phyloP scores from a whole-genome alignment of 2,113 vertebrate genomes.

The Chascanopsetta lugubris region DNA sequence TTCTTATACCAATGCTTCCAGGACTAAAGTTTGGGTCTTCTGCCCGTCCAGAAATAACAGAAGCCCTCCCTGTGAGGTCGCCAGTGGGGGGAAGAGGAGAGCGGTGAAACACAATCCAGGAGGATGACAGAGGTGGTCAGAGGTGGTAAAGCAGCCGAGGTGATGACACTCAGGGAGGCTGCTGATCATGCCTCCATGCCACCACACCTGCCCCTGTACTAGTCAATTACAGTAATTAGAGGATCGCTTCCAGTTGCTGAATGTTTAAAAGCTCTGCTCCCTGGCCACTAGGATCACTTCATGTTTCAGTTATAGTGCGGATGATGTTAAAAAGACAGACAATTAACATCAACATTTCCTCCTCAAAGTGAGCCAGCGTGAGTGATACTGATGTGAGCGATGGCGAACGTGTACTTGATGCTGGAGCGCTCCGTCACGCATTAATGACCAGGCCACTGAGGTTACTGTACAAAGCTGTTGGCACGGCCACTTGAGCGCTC shows the following conservation, averaged over 20 bases:
- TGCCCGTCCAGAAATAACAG: conserved; percentile 4
- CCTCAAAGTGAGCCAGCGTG: neutral
- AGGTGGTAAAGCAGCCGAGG: conserved; percentile 43
- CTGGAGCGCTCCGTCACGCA: conserved; percentile 34
- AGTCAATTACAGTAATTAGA: conserved; percentile 72
- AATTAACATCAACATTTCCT: no score
- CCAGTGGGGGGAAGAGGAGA: conserved; percentile 5
- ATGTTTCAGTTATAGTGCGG: conserved; percentile 18
- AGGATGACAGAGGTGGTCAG: conserved; percentile 46
- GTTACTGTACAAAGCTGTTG: conserved; percentile 47
- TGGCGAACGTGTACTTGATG: conserved; percentile 13
- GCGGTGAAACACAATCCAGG: conserved; percentile 55
- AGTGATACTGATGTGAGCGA: neutral
- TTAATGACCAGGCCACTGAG: conserved; percentile 42
- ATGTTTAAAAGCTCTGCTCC: conserved; percentile 59
- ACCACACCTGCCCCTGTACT: conserved; percentile 40
- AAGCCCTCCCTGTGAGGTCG: conserved; percentile 40
- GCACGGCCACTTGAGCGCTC: conserved; percentile 42
- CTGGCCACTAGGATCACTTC: conserved; percentile 21
- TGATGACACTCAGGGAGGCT: conserved; percentile 44
- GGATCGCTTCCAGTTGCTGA: conserved; percentile 59
- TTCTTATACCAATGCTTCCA: neutral
- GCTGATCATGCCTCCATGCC: conserved; percentile 42
- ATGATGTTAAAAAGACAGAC: conserved; percentile 9
- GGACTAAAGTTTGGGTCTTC: neutral